Conservation (phyloP, 2,888 invertebrate species). For the Stenoptilia bipunctidactyla region DNA sequence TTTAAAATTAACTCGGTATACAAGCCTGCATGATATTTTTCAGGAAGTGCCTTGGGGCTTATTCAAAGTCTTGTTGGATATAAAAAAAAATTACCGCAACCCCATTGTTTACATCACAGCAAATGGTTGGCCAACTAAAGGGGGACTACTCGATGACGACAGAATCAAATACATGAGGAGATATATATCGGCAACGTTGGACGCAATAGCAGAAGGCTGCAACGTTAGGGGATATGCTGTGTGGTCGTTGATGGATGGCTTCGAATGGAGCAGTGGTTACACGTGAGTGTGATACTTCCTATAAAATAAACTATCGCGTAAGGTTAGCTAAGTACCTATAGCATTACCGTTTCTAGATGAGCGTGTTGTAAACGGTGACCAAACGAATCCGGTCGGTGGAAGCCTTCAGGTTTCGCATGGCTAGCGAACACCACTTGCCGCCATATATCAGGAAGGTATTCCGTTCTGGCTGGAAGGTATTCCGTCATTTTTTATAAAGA, state of each 20-base stretch:
- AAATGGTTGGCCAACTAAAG: slow-evolving; percentile 69
- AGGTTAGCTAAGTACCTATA: too few relatives aligned
- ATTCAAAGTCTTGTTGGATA: slow-evolving; percentile 61
- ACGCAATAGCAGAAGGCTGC: slow-evolving; percentile 57
- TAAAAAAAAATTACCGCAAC: slow-evolving; percentile 61
- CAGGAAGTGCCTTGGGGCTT: slow-evolving; percentile 74
- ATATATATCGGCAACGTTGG: slow-evolving; percentile 51
- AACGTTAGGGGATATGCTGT: slow-evolving; percentile 65
- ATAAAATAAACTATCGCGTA: too few relatives aligned
- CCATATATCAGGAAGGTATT: too few relatives aligned
- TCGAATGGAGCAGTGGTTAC: slow-evolving; percentile 75
- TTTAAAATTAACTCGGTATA: too few relatives aligned
- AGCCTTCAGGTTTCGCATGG: too few relatives aligned
- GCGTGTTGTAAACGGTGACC: too few relatives aligned
- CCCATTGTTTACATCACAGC: slow-evolving; percentile 71
- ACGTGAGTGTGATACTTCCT: slow-evolving; percentile 58
- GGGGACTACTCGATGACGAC: slow-evolving; percentile 53
- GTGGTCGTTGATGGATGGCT: slow-evolving; percentile 76
- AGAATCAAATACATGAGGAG: slow-evolving; percentile 47
- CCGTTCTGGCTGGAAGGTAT: too few relatives aligned
- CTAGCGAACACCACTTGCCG: too few relatives aligned
- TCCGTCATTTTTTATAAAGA: too few relatives aligned
- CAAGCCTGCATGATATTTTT: too few relatives aligned
- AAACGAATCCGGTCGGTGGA: too few relatives aligned
- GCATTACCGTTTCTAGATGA: too few relatives aligned